A percentile compares a stretch with the other conserved stretches of the same genome.
phyloP scores from a whole-genome alignment of 2,888 invertebrate genomes.

The Pelosia muscerda region DNA sequence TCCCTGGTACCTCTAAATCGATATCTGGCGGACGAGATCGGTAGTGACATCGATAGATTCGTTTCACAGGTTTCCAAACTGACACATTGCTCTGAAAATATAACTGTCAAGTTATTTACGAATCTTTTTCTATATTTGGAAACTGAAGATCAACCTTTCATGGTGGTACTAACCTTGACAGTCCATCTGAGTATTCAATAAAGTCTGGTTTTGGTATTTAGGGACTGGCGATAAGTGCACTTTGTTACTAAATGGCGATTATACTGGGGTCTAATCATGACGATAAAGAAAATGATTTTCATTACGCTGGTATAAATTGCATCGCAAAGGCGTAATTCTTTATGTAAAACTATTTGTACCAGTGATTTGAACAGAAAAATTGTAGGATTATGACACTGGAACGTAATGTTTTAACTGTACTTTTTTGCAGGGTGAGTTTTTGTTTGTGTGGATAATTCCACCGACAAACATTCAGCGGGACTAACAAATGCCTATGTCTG shows the following conservation, averaged over 20 bases:
- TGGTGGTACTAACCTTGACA: background rate
- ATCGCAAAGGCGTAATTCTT: no score
- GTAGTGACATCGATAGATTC: slow-evolving; percentile 22
- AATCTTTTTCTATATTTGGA: background rate
- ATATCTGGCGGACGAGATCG: slow-evolving; percentile 17
- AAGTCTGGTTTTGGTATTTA: no score
- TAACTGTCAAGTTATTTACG: background rate
- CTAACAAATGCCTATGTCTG: background rate
- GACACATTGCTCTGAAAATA: slow-evolving; percentile 12
- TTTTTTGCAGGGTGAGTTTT: background rate
- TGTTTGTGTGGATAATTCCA: background rate
- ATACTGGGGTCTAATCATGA: no score
- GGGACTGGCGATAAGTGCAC: no score
- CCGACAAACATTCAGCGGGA: background rate
- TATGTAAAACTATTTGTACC: no score
- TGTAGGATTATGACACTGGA: no score
- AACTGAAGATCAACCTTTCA: background rate
- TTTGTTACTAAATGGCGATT: no score
- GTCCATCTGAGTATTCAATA: no score
- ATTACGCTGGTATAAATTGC: no score
- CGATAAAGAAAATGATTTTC: no score
- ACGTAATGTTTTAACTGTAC: no score
- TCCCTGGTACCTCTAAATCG: slow-evolving; percentile 16
- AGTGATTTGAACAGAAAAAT: no score
- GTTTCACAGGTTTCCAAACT: slow-evolving; percentile 20